Evolutionary conservation across 2,797 vertebrate genomes (phyloP), one percentile per base, ranked within the genome.

Genomic region (Prionace glauca): DNA sequence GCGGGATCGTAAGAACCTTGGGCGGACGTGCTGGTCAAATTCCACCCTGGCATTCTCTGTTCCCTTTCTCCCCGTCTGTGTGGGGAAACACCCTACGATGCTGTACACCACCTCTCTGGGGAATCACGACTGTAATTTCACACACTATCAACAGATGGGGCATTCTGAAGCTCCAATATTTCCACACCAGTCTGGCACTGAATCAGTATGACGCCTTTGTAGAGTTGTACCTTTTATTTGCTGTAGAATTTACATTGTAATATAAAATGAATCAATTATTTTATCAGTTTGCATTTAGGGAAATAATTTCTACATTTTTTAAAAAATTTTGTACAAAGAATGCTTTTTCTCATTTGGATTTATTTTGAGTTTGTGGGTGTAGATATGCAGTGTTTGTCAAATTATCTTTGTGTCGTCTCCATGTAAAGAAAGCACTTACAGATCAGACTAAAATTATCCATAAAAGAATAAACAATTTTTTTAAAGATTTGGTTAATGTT

Each of bases 391-490:
- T 74, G 71, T 95, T 95, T 45, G 29, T 95, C 69, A 32, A 32
- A 41, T 41, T 36, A 22, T 74, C 67, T 32, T 4, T 20, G 71
- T 95, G 18, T 72, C 77, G 71, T 77, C 26, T 95, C 16, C 41
- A 5, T 65, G 18, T 95, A 74, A 95, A 77, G 45, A 74, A 95
- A 77, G 71, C 93, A 95, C 41, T 95, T 77, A 77, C 93, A 72
- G 72, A 56, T 95, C 71, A 56, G 71, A 95, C 72, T 74, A 45
- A 95, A 77, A 95, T 95, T 50, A 95, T 95, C 26, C 29, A 7
- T 69, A 74, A 18, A 77, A 32, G 45, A 94, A 95, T 95, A 72
- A 95, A 95, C 72, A 56, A 77, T 50, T 95, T 74, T 95, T 95
- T 60, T 56, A 32, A 29, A 94, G 11, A 22, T 41, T 18, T 41